Conservation (phyloP, 2,797 vertebrate species). For the Rhinophrynus dorsalis region DNA sequence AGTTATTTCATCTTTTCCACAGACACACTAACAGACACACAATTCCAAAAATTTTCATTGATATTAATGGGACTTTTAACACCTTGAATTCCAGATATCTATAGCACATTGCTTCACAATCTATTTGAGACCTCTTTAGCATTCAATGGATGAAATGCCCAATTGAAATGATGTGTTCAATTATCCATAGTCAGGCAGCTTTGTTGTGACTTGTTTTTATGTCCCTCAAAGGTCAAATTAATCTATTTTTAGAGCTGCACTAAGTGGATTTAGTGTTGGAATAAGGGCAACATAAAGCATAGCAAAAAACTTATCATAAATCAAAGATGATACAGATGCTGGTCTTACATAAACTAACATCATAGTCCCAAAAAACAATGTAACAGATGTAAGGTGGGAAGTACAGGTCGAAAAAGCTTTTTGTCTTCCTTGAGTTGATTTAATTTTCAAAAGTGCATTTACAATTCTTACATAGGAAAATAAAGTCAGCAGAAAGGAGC, state of each 20-base stretch:
- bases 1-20: too few species aligned
- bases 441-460: not conserved
- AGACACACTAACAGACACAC: too few species aligned
- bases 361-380: not conserved
- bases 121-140: too few species aligned
- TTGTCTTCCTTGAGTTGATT: not conserved
- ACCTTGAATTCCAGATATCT: too few species aligned
- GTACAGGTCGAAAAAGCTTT: constrained; percentile 8
- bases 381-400: not conserved
- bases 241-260: not conserved
- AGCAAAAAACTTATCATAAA: not conserved
- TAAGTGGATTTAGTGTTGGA: not conserved
- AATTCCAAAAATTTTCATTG: too few species aligned
- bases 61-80: too few species aligned
- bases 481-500: not conserved
- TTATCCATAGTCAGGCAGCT: too few species aligned
- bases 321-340: not conserved
- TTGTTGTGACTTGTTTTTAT: too few species aligned
- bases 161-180: too few species aligned
- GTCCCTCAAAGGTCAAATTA: too few species aligned
- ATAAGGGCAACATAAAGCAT: not conserved
- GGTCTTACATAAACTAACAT: not conserved
- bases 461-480: not conserved
- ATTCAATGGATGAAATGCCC: too few species aligned
- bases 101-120: too few species aligned